Conservation (phyloP, 37 sponge, comb jelly and placozoan genomes). For the Halichondria panicea region DNA sequence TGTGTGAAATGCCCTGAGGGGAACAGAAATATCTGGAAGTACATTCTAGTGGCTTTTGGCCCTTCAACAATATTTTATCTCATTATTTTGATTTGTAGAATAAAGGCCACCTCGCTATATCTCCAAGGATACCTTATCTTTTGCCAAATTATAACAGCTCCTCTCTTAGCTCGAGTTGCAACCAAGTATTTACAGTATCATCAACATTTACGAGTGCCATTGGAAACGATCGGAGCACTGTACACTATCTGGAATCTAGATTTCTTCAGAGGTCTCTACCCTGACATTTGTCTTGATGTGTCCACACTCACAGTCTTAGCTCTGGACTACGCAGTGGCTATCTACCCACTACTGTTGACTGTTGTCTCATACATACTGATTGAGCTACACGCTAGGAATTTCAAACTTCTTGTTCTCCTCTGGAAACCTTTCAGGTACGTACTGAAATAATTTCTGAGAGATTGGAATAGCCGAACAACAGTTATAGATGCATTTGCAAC, state of each 20-base stretch:
- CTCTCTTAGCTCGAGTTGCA: background rate
- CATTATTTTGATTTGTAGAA: slow-evolving; percentile 46
- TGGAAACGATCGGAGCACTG: too few species aligned
- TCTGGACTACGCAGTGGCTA: slow-evolving; percentile 20
- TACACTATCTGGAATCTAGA: slow-evolving; percentile 38
- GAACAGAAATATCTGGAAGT: slow-evolving; percentile 6
- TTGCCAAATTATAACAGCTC: slow-evolving; percentile 40
- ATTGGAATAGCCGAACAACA: slow-evolving; percentile 32
- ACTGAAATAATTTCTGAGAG: slow-evolving; percentile 17
- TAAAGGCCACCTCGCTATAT: slow-evolving; percentile 46
- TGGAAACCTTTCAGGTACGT: slow-evolving; percentile 21
- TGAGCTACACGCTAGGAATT: background rate
- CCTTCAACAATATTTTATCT: slow-evolving; percentile 61
- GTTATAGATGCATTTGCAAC: slow-evolving; percentile 47
- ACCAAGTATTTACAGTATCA: too few species aligned
- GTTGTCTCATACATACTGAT: slow-evolving; percentile 13
- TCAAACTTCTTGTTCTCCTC: background rate
- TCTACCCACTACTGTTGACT: slow-evolving; percentile 22
- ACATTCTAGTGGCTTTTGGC: slow-evolving; percentile 11
- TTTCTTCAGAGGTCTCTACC: slow-evolving; percentile 8
- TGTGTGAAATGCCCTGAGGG: slow-evolving; percentile 5
- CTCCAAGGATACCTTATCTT: slow-evolving; percentile 54
- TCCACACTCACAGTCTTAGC: slow-evolving; percentile 1
- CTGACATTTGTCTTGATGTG: slow-evolving; percentile 13
- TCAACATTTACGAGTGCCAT: too few species aligned